Base-by-base conservation (phyloP, 2,888 invertebrate species). In the Watsonalla cultraria region DNA sequence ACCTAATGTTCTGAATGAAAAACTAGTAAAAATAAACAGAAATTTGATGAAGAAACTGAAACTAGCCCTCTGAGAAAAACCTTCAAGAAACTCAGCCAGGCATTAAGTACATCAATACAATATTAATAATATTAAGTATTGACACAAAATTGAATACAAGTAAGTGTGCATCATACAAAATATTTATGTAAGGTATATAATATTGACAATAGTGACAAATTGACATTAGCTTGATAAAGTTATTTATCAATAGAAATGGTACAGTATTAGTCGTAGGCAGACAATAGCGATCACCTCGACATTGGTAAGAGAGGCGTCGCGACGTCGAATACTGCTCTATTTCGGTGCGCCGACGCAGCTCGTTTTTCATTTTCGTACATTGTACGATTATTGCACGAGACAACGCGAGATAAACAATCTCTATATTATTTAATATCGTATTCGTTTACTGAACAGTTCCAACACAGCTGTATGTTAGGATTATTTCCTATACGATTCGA, bases 211-310 rank as follows among this genome's bases (percentile, higher is more conserved):
- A n/a, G n/a, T n/a, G n/a, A n/a, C n/a, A n/a, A n/a, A n/a, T n/a
- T n/a, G n/a, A n/a, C n/a, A n/a, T n/a, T n/a, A n/a, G n/a, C n/a
- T n/a, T n/a, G n/a, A n/a, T n/a, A n/a, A 49, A 49, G 13, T 34
- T 14, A 35, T 34, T 35, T n/a, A 13, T 4, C 34, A 46, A 35
- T 51, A 45, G 46, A 37, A 37, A 51, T 35, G 6, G 15, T 37
- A 35, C 14, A 33, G 14, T 45, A 42, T 46, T 45, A 49, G 51
- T 53, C 53, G 49, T 45, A 53, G 58, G 60, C 63, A 70, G 68
- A 78, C 78, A 80, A 78, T 75, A 75, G 67, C 70, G 67, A 81
- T 84, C 80, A 84, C 84, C 84, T 84, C 84, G 84, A 85, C 84
- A 84, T 85, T 85, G 84, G 70, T 58, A 53, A 48, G 59, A 57